Base-by-base conservation (phyloP, 2,797 vertebrate genomes). In the Tachyglossus aculeatus region DNA sequence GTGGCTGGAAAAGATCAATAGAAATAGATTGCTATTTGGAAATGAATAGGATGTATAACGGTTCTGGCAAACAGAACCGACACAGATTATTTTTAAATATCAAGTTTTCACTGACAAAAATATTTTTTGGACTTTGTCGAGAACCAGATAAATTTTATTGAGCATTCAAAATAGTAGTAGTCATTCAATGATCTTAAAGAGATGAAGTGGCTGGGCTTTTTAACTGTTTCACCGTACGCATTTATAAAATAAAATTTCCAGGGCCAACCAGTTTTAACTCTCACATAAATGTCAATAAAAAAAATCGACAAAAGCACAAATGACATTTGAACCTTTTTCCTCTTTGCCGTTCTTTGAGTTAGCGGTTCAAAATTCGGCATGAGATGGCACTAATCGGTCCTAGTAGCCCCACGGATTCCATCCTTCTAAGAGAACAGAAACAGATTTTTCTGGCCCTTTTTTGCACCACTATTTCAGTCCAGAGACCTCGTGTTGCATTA, bases 201-300 rank as follows among this genome's bases (percentile, higher is more conserved):
- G 65, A 78, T 81, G 77, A 34, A 74, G 41, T 38, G 80, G 71
- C 43, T 79, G n/a, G 60, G 27, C 41, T 25, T 24, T 36, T 22
- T 58, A 69, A 71, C 36, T 4, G 31, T 54, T 73, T 58, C 18
- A 70, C 70, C 80, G 69, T 82, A 71, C 47, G 67, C 48, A 81
- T 67, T 82, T 36, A 61, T 77, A 80, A 82, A 87, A 84, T 54
- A 45, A 62, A 85, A n/a, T 70, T 79, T 74, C 44, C 51, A 85
- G 74, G 53, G 55, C 41, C 9, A 39, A 68, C 77, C 74, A 58
- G 50, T 74, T 87, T 84, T 67, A 84, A 63, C 43, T 31, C 63
- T n/a, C n/a, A n/a, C n/a, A n/a, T n/a, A n/a, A n/a, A n/a, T n/a
- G n/a, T n/a, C n/a, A n/a, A n/a, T n/a, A 53, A 53, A 69, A 38